Base-by-base conservation (phyloP, 2,797 vertebrate genomes). In the Macropodus opercularis region DNA sequence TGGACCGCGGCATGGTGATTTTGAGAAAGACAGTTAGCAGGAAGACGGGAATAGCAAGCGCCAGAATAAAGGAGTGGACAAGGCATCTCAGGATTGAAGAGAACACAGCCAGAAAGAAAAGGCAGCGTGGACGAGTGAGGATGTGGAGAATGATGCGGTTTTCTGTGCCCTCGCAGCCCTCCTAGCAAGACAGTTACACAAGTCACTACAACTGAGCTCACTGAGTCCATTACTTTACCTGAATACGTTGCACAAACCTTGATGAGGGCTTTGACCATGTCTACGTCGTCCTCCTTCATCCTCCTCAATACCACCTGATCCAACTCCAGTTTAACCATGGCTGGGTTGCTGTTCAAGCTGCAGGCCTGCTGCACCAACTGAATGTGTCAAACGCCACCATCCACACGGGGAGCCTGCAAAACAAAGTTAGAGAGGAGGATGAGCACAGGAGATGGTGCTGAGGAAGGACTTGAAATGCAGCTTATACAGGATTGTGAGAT, bases 141-240 rank as follows among this genome's bases (percentile, higher is more conserved):
- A 94, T 87, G 44, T 95, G 93, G 14, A 96, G 91, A 75, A 95
- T 92, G 79, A 96, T 90, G 0, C 95, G 94, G 85, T 95, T 96
- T 57, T 96, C 94, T 0, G 90, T 93, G 68, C 95, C 95, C 80
- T 94, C 92, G 7, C 93, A 93, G 18, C 93, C 94, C 51, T 95
- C 95, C 95, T 96, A 88, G 2, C 53, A 43, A 50, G 6, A 77
- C 46, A 72, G 8, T 2, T 11, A 52, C 7, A 6, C 15, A 26
- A 8, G 13, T 40, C 1, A 41, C 15, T 32, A 2, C 43, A 22
- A 13, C 21, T 47, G 56, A 10, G 4, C 27, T 14, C 21, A 24
- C 10, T 3, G 1, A 17, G 6, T 42, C 21, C 13, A 18, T 49
- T 44, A 12, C 14, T 3, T 13, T 11, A 18, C 21, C 5, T 35